These are phyloP conservation scores for Coptodon bakossiorum DNA, from an alignment of 2,113 vertebrate species.

Conservation along the genomic window DNA sequence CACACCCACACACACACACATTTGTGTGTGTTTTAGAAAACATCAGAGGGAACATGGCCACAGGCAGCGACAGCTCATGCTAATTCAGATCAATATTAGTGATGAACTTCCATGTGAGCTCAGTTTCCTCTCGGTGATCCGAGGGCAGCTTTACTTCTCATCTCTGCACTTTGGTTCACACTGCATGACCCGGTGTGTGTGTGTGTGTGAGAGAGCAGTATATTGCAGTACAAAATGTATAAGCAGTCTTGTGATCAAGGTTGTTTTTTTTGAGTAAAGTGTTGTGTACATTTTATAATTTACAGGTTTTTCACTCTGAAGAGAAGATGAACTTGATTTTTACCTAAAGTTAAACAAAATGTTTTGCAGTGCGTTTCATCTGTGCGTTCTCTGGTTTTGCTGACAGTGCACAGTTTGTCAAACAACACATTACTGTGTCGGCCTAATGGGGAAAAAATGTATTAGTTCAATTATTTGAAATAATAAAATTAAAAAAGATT, in stretches of 20 bases:
- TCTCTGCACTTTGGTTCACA: background rate
- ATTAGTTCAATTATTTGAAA: background rate
- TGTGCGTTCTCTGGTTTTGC: background rate
- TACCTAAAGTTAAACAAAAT: background rate
- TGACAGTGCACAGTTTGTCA: background rate
- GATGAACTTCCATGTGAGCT: conserved; percentile 51
- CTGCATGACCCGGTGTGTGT: background rate
- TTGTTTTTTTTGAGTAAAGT: background rate
- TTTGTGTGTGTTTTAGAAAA: background rate
- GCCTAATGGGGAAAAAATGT: background rate
- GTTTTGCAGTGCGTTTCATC: background rate
- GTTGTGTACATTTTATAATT: background rate
- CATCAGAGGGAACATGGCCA: conserved; percentile 44
- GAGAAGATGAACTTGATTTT: background rate
- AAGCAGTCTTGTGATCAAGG: background rate
- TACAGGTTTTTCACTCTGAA: background rate
- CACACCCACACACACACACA: background rate
- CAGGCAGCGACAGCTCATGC: conserved; percentile 32
- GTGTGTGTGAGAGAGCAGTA: background rate
- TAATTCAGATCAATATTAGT: conserved; percentile 54
- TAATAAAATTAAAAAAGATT: background rate
- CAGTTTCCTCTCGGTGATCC: conserved; percentile 23
- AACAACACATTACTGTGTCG: background rate
- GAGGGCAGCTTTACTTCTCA: background rate
- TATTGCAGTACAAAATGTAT: background rate